Evolutionary conservation across 2,797 vertebrate species (phyloP), one percentile per base, ranked within the genome.

Genomic region (Syngnathus acus): DNA sequence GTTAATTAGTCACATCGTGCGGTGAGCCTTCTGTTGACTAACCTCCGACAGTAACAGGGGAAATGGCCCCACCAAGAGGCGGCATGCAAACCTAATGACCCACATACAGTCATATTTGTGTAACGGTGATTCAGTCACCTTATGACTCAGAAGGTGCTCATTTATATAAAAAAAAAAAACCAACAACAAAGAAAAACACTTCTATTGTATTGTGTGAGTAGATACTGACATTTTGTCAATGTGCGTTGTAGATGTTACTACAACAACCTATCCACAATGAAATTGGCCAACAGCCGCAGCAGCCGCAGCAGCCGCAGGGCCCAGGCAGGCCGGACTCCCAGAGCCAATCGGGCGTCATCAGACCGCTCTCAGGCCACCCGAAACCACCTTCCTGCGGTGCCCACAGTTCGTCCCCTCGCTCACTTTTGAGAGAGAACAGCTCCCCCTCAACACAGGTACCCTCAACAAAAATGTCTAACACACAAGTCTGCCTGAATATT

Each of bases 211-310:
- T 43, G 11, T 14, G 6, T 42, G 38, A 38, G 38, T 40, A 38
- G n/a, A 7, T 5, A 40, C 9, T 47, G 16, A 17, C 47, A n/a
- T n/a, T 82, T 11, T 76, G 40, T 61, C 47, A 80, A 65, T 80
- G 21, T 32, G 58, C 47, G 6, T 58, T 58, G 32, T 71, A 95
- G 94, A 92, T 92, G 89, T 85, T 95, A 85, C 89, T 94, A 86
- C 92, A 93, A 81, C 91, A 89, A 72, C 87, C 89, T 0, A 65
- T 85, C 68, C 87, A 91, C 0, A 38, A 83, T 23, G 82, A 88
- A 59, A 87, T 89, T 54, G 86, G 80, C 57, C 77, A 75, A 13
- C 53, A 19, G 16, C 69, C 85, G 59, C 88, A 90, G 50, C 48
- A 10, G 43, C 43, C 85, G 64, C 86, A 78, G 1, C 76, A 91